phyloP scores from a whole-genome alignment of 2,888 invertebrate genomes.

The Chironomus riparius region DNA sequence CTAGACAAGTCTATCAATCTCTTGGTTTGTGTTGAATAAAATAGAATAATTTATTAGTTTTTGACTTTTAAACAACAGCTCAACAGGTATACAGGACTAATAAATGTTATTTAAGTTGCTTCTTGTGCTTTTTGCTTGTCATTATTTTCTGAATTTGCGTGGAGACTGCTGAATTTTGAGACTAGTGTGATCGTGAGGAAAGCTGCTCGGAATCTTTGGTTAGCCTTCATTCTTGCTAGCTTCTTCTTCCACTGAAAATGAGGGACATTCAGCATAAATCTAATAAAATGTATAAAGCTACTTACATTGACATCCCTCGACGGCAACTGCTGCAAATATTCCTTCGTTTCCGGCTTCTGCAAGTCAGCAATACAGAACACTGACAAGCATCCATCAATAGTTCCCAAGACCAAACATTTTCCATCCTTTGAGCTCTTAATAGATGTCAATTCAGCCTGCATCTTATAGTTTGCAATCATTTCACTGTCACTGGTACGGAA shows the following conservation, averaged over 20 bases:
- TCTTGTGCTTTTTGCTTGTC: background rate
- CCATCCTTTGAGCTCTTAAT: slow-evolving; percentile 80
- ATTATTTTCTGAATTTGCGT: background rate
- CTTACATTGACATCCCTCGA: slow-evolving; percentile 59
- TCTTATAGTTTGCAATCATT: slow-evolving; percentile 85
- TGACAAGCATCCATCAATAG: slow-evolving; percentile 88
- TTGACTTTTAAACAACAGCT: background rate
- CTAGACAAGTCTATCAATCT: no score
- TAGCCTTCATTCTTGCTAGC: slow-evolving; percentile 54
- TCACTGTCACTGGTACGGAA: slow-evolving; percentile 85
- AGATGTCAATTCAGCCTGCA: slow-evolving; percentile 81
- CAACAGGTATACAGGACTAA: background rate
- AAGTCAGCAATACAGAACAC: slow-evolving; percentile 67
- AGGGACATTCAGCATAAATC: slow-evolving; percentile 31
- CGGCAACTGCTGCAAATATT: slow-evolving; percentile 56
- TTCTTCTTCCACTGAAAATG: slow-evolving; percentile 55
- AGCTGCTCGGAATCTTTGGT: slow-evolving; percentile 31
- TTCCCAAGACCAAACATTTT: slow-evolving; percentile 73
- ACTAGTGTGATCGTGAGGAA: background rate
- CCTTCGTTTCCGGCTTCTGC: slow-evolving; percentile 53
- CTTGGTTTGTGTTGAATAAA: no score
- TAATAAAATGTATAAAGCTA: slow-evolving; percentile 1
- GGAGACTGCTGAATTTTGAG: background rate
- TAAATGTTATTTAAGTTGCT: background rate
- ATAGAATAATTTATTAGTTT: background rate